These are phyloP conservation scores for Melanotaenia duboulayi DNA, from an alignment of 2,113 vertebrate species.

Conservation along the genomic window DNA sequence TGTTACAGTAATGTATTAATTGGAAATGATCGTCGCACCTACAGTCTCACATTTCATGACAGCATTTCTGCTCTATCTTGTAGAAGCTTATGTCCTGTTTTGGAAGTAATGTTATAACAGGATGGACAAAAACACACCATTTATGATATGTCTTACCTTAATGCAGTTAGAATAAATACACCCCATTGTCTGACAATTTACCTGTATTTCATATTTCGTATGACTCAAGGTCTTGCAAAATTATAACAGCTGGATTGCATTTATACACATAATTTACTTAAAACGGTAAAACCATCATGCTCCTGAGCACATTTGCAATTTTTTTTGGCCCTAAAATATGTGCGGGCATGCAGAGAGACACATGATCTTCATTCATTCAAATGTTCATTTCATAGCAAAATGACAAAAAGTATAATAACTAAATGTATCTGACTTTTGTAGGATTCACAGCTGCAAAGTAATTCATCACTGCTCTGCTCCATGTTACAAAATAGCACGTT, in stretches of 20 bases:
- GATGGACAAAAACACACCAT: not conserved
- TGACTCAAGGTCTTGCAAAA: slow-evolving; percentile 7
- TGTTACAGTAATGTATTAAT: too few species aligned
- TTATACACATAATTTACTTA: slow-evolving; percentile 32
- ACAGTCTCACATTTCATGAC: too few species aligned
- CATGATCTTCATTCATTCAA: not conserved
- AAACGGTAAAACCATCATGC: slow-evolving; percentile 20
- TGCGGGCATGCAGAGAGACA: slow-evolving; percentile 25
- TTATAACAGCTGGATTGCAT: slow-evolving; percentile 60
- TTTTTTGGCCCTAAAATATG: not conserved
- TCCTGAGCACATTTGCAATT: slow-evolving; percentile 36
- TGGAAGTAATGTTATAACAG: not conserved
- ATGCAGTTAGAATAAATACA: not conserved
- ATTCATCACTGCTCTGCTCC: not conserved
- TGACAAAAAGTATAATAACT: too few species aligned
- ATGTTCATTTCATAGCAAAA: too few species aligned
- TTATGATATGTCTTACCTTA: not conserved
- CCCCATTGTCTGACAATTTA: not conserved
- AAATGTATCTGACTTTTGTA: too few species aligned
- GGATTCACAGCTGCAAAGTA: too few species aligned
- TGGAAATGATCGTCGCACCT: too few species aligned
- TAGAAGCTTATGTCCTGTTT: not conserved
- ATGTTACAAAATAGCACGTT: not conserved
- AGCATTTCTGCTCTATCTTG: too few species aligned
- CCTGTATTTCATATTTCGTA: slow-evolving; percentile 18